These are phyloP conservation scores for Geotrupes spiniger DNA, from an alignment of 2,888 invertebrate genomes.

Conservation along the genomic window DNA sequence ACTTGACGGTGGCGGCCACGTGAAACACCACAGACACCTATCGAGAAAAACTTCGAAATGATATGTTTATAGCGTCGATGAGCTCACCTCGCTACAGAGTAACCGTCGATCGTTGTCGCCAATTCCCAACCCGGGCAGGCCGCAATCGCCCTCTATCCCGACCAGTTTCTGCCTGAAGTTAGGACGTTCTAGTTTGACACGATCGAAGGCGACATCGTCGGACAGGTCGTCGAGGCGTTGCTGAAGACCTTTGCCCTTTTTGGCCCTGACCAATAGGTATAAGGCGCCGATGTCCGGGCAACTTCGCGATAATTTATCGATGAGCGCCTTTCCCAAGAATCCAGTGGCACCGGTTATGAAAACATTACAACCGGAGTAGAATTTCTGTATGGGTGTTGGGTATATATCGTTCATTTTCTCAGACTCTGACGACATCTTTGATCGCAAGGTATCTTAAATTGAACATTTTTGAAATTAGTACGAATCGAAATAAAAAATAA, in stretches of 20 bases:
- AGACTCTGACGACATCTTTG: too few species aligned
- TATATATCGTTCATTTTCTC: too few species aligned
- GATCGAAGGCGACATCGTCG: constrained; percentile 62
- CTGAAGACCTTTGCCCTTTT: constrained; percentile 62
- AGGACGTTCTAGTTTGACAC: constrained; percentile 56
- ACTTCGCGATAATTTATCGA: constrained; percentile 60
- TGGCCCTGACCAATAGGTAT: constrained; percentile 57
- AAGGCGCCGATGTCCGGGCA: constrained; percentile 56
- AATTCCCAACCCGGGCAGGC: constrained; percentile 59
- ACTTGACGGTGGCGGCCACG: constrained; percentile 60
- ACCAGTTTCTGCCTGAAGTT: constrained; percentile 62
- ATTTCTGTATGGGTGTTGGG: constrained; percentile 41
- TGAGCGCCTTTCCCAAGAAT: constrained; percentile 55
- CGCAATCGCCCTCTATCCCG: constrained; percentile 60
- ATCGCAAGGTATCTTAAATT: too few species aligned
- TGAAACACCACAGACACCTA: constrained; percentile 55
- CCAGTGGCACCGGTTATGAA: constrained; percentile 55
- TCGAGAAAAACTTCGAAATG: constrained; percentile 12
- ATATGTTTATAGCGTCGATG: neutral
- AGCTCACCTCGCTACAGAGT: constrained; percentile 52
- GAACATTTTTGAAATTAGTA: too few species aligned
- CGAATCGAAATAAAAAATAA: too few species aligned
- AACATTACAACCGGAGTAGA: constrained; percentile 43
- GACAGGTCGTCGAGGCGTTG: constrained; percentile 66
- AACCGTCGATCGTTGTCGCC: constrained; percentile 55